Conservation (phyloP, 2,113 vertebrate species). For the Odocoileus virginianus region DNA sequence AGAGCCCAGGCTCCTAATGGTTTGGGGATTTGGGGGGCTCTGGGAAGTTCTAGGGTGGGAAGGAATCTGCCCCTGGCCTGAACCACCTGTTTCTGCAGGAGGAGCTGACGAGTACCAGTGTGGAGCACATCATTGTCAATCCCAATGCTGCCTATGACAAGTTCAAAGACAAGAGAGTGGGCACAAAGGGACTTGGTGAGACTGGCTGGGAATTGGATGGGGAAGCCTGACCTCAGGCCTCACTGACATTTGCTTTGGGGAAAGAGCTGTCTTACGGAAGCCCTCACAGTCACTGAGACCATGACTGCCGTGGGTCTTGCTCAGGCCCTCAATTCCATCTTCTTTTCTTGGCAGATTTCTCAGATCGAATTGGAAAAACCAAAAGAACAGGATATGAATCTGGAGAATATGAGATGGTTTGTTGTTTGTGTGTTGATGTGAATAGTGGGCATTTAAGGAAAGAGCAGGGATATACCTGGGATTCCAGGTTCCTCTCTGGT, state of each 20-base stretch:
- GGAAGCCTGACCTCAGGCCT: neutral
- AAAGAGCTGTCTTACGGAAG: neutral
- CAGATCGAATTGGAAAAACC: conserved; percentile 91
- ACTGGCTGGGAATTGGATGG: neutral
- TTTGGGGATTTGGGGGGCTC: neutral
- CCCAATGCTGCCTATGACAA: conserved; percentile 98
- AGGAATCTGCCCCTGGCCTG: neutral
- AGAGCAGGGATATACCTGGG: neutral
- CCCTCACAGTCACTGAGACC: neutral
- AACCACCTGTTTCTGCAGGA: conserved; percentile 82
- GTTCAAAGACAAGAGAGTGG: conserved; percentile 95
- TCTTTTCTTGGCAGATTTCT: conserved; percentile 87
- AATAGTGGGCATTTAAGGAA: neutral
- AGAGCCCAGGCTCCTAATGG: neutral
- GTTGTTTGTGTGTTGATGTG: conserved; percentile 36
- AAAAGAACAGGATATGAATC: conserved; percentile 93
- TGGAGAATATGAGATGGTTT: conserved; percentile 94
- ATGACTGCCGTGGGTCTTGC: neutral
- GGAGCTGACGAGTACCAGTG: conserved; percentile 95
- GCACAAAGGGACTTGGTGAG: conserved; percentile 93
- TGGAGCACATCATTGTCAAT: conserved; percentile 97
- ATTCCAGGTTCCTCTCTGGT: neutral
- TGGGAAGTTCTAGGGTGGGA: neutral
- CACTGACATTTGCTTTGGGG: neutral
- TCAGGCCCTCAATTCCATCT: neutral